Conservation (phyloP, 1,140 invertebrate species). For the Brachionus paranguensis region DNA sequence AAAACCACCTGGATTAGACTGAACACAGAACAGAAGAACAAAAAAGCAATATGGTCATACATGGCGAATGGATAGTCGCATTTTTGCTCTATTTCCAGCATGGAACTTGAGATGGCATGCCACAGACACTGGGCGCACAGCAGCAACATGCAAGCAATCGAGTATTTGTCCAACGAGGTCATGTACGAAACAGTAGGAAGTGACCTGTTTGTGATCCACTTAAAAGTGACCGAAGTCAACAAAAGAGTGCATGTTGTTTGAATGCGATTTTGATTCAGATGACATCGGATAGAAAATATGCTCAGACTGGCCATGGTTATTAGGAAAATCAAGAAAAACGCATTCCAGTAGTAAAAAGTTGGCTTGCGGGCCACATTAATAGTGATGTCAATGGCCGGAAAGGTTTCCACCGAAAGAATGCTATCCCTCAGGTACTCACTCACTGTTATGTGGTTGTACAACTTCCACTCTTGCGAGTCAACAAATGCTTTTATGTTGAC, state of each 20-base stretch:
- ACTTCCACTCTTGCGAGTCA: constrained; percentile 32
- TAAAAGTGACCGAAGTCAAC: constrained; percentile 51
- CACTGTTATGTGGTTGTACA: constrained; percentile 5
- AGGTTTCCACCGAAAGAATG: background rate
- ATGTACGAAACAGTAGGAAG: constrained; percentile 51
- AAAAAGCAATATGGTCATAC: constrained; percentile 8
- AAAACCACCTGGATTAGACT: background rate
- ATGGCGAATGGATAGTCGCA: constrained; percentile 18
- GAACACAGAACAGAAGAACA: background rate
- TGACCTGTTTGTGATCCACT: constrained; percentile 50
- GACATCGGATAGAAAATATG: constrained; percentile 37
- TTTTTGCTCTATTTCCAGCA: constrained; percentile 5
- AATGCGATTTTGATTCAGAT: constrained; percentile 42
- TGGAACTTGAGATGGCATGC: background rate
- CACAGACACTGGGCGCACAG: background rate
- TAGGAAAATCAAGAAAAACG: constrained; percentile 14
- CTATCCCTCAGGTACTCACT: background rate
- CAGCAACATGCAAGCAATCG: background rate
- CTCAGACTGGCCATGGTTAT: constrained; percentile 1
- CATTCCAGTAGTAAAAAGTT: constrained; percentile 32
- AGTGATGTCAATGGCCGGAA: background rate
- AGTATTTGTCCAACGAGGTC: constrained; percentile 48
- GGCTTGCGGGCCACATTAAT: constrained; percentile 15
- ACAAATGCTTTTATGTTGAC: constrained; percentile 17
- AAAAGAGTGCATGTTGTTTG: constrained; percentile 44